Evolutionary conservation across 2,888 invertebrate species (phyloP), one percentile per base, ranked within the genome.

Genomic region (Coleophora flavipennella): DNA sequence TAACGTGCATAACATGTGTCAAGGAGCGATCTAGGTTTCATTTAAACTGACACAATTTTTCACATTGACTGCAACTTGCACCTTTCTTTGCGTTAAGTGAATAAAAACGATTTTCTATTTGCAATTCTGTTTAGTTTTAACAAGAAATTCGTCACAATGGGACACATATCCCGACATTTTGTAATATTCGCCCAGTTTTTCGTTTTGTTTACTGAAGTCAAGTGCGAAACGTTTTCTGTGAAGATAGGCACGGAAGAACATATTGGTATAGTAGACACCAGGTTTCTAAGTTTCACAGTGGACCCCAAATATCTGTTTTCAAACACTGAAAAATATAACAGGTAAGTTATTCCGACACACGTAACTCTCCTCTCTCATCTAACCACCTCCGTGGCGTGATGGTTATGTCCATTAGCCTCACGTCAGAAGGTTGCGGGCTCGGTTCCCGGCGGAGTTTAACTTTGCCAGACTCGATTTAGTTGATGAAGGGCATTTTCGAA

Each of bases 201-300:
- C 1, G 36, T 44, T 31, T 43, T 55, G 31, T 33, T 49, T 6
- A 27, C 29, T 31, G 34, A 44, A 39, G 53, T 49, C 0, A 36
- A 33, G 39, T 68, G 67, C 1, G 79, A 87, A 35, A 86, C 88
- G 9, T 79, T 88, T 14, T 68, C 68, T 38, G 84, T 90, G 39
- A 87, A 84, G 49, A 72, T 93, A 31, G 85, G 86, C 44, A 85
- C 87, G 0, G 89, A 89, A 49, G 88, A 86, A 45, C 85, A 89
- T 14, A 68, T 90, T 6, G 88, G 92, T 50, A 62, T 87, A 42
- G 88, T 92, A 1, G 90, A 89, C 55, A 89, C 88, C 37, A 88
- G 87, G 55, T 94, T 92, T 64, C 67, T 94, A 10, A 93, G 93
- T 67, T 87, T 93, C 47, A 88, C 91, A 0, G 74, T 93, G 6